Evolutionary conservation across 2,113 vertebrate species (phyloP).

Genomic region (Sula dactylatra): DNA sequence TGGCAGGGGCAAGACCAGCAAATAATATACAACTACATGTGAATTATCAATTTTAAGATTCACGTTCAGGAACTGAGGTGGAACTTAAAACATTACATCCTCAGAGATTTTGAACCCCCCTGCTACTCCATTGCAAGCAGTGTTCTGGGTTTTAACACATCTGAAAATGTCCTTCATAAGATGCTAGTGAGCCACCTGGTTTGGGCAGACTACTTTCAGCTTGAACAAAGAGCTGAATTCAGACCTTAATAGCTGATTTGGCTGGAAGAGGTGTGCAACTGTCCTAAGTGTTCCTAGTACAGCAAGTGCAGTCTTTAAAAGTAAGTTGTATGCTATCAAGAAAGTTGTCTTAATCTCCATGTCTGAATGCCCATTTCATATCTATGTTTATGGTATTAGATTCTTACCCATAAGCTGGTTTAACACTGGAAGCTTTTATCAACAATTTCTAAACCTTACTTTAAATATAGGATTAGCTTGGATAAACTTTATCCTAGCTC

Average conservation of each 20-base stretch:
- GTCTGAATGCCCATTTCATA: background rate
- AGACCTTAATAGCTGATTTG: background rate
- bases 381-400: background rate
- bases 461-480: background rate
- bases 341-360: background rate
- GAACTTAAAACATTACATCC: background rate
- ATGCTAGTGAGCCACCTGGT: background rate
- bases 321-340: background rate
- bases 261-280: background rate
- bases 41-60: background rate
- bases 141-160: background rate
- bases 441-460: background rate
- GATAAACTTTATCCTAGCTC: background rate
- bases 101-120: background rate
- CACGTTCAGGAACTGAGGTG: background rate
- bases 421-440: background rate
- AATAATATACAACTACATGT: background rate
- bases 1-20: background rate
- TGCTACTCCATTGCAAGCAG: background rate
- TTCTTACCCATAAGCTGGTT: background rate
- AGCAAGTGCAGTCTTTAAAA: background rate
- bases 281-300: background rate
- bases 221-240: background rate
- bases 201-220: background rate
- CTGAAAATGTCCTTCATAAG: background rate